phyloP scores from a whole-genome alignment of 1,140 invertebrate species.

The Cylas formicarius region DNA sequence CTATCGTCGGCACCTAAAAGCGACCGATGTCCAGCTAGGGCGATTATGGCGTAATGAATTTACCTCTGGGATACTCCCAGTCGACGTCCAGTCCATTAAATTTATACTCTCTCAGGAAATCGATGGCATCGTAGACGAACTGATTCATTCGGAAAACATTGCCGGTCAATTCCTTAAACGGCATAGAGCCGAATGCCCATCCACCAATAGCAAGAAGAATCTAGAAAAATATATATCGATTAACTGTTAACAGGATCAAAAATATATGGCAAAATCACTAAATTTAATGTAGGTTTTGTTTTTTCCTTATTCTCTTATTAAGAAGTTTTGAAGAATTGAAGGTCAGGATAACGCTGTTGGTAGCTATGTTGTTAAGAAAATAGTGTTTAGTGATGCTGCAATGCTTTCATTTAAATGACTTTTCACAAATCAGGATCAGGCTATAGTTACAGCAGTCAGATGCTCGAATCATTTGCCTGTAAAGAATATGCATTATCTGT shows the following conservation, averaged over 20 bases:
- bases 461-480: too few relatives aligned
- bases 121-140: constrained; percentile 89
- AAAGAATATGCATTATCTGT: too few relatives aligned
- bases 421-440: too few relatives aligned
- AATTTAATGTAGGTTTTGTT: too few relatives aligned
- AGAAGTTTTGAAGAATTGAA: too few relatives aligned
- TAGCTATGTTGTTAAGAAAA: too few relatives aligned
- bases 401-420: too few relatives aligned
- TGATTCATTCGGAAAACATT: constrained; percentile 90
- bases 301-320: too few relatives aligned
- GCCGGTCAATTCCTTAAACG: constrained; percentile 86
- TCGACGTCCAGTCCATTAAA: constrained; percentile 95
- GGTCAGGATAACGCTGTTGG: too few relatives aligned
- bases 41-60: neutral
- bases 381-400: too few relatives aligned
- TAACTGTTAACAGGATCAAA: constrained; percentile 4
- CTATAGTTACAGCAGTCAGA: too few relatives aligned
- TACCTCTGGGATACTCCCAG: constrained; percentile 88
- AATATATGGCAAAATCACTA: too few relatives aligned
- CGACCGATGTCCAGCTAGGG: neutral
- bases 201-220: constrained; percentile 87
- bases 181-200: constrained; percentile 88
- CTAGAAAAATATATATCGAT: constrained; percentile 42
- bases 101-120: constrained; percentile 83
- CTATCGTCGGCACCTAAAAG: constrained; percentile 66